phyloP scores from a whole-genome alignment of 2,113 vertebrate species.

The Mormyrus lacerda region DNA sequence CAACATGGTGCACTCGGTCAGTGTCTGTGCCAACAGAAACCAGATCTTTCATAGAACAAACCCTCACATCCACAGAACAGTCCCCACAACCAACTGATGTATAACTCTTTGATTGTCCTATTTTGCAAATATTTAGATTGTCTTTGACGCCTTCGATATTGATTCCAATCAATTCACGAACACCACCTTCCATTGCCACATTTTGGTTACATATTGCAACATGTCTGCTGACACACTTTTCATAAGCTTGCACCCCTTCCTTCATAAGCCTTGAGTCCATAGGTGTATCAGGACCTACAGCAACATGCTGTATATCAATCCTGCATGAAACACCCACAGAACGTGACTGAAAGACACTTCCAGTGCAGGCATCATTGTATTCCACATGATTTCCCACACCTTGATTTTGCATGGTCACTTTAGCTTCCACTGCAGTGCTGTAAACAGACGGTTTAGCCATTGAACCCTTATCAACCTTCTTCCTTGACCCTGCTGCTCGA shows the following conservation, averaged over 20 bases:
- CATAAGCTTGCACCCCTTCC: slow-evolving; percentile 58
- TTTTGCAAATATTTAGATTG: slow-evolving; percentile 7
- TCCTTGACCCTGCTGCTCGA: slow-evolving; percentile 74
- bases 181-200: slow-evolving; percentile 50
- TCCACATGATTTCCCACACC: slow-evolving; percentile 66
- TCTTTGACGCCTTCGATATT: slow-evolving; percentile 60
- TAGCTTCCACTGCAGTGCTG: slow-evolving; percentile 60
- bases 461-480: slow-evolving; percentile 69
- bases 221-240: slow-evolving; percentile 55
- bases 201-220: slow-evolving; percentile 53
- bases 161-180: slow-evolving; percentile 61
- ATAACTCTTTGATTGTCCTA: slow-evolving; percentile 28
- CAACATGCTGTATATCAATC: slow-evolving; percentile 38
- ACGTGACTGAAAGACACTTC: slow-evolving; percentile 49
- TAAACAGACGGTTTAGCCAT: slow-evolving; percentile 57
- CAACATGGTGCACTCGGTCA: slow-evolving; percentile 53
- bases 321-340: slow-evolving; percentile 61
- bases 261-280: slow-evolving; percentile 74
- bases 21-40: slow-evolving; percentile 62
- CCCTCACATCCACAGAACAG: slow-evolving; percentile 58
- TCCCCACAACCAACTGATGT: slow-evolving; percentile 73
- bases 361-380: slow-evolving; percentile 58
- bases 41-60: slow-evolving; percentile 50
- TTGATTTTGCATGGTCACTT: slow-evolving; percentile 62
- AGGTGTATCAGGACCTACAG: slow-evolving; percentile 64